Base-by-base conservation (phyloP, 2,797 vertebrate genomes). In the Odontamblyopus lacepedii region DNA sequence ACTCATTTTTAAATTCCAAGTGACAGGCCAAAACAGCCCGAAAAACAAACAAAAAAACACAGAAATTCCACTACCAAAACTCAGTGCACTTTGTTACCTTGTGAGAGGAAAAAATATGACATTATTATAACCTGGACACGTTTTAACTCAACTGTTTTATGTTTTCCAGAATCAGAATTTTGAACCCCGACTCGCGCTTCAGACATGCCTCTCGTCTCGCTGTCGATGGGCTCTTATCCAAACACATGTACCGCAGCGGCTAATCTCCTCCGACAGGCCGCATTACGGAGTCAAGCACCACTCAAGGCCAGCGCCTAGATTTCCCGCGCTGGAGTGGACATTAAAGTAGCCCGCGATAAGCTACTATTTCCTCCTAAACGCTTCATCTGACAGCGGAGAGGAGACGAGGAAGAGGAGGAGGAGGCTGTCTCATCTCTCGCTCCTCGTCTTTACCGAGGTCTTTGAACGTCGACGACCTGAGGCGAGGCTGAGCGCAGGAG, bases 241-340 rank as follows among this genome's bases (percentile, higher is more conserved):
- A 86, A 81, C 65, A 86, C 72, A 57, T 50, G 69, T 57, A 57
- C 82, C 73, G 75, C 70, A 12, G 35, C 48, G 69, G 75, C 75
- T 75, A 78, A 83, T 85, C 75, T 68, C 23, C 70, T 74, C 64
- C 48, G 72, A 86, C 77, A 61, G 68, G 72, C 61, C 80, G 69
- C 72, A 63, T 78, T 78, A 57, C 27, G 53, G 81, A 75, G 83
- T 85, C 74, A 75, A 79, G 78, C 79, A 75, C 69, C 80, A 35
- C 83, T 74, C 85, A 87, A 90, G 87, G 86, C 89, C 87, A 89
- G 89, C 81, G 64, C 75, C 53, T 56, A 77, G 82, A 32, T 77
- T 87, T 80, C 80, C 72, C 70, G 78, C 63, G 75, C 80, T 51
- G 16, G 63, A 73, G 68, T 57, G 16, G 63, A 71, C 65, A 76